Conservation (phyloP, 2,888 invertebrate genomes). For the Stenchaetothrips biformis region DNA sequence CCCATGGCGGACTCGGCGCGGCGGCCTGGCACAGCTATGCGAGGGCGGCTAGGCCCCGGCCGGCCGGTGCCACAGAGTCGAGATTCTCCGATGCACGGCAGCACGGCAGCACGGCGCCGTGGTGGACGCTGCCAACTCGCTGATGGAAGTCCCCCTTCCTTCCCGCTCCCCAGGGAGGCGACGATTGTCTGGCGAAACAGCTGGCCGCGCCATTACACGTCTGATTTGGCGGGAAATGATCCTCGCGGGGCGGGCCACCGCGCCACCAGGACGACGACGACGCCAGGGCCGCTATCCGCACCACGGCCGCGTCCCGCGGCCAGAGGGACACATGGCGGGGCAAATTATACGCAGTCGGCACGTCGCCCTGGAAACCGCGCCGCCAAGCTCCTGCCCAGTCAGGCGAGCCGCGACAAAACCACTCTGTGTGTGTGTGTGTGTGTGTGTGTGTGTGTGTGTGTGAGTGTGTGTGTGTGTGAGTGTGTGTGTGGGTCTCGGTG, state of each 20-base stretch:
- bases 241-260: not conserved
- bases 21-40: not conserved
- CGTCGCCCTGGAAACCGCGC: too few relatives aligned
- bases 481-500: too few relatives aligned
- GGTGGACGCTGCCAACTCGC: not conserved
- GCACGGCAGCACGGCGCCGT: too few relatives aligned
- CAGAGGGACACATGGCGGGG: too few relatives aligned
- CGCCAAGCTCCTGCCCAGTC: too few relatives aligned
- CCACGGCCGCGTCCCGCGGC: not conserved
- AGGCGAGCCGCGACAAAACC: too few relatives aligned
- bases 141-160: not conserved
- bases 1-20: not conserved
- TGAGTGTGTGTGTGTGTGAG: too few relatives aligned
- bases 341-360: too few relatives aligned
- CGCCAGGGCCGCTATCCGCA: not conserved
- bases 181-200: not conserved
- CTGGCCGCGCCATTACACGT: conserved; percentile 1
- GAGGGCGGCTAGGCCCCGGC: not conserved
- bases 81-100: not conserved
- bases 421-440: too few relatives aligned
- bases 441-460: too few relatives aligned
- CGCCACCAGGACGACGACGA: not conserved
- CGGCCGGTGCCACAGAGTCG: not conserved
- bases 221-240: conserved; percentile 9
- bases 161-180: not conserved